These are phyloP conservation scores for Danionella dracula DNA, from an alignment of 2,797 vertebrate species.

Conservation along the genomic window DNA sequence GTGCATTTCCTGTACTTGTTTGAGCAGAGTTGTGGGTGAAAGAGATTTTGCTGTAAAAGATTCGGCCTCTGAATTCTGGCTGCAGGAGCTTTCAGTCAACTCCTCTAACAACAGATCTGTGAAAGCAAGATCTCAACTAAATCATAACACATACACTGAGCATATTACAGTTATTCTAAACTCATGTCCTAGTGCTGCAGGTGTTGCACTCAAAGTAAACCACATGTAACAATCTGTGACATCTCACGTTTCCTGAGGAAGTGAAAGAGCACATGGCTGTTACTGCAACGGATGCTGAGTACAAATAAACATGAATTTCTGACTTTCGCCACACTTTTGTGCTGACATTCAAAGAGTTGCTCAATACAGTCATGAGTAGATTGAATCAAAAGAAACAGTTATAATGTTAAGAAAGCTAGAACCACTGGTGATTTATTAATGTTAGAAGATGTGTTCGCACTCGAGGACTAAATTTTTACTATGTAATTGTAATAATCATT, in stretches of 20 bases:
- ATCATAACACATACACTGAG: not conserved
- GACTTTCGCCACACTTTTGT: not conserved
- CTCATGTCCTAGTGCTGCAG: not conserved
- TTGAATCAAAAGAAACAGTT: not conserved
- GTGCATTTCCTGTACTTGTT: constrained; percentile 1
- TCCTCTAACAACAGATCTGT: constrained; percentile 66
- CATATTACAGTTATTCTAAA: not conserved
- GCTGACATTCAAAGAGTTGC: not conserved
- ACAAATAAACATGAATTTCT: not conserved
- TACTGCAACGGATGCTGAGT: constrained; percentile 13
- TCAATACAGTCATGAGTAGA: not conserved
- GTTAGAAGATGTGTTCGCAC: too few species aligned
- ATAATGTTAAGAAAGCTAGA: not conserved
- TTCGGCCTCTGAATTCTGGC: not conserved
- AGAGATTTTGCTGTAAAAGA: not conserved
- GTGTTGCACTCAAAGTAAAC: not conserved
- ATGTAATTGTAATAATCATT: too few species aligned
- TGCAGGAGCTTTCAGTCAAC: constrained; percentile 50
- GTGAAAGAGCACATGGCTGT: not conserved
- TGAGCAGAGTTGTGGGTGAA: not conserved
- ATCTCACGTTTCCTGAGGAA: constrained; percentile 36
- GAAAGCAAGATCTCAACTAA: constrained; percentile 15
- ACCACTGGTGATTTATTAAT: too few species aligned
- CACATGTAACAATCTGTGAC: not conserved
- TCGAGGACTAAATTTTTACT: too few species aligned